Conservation (phyloP, 2,113 vertebrate genomes). For the Trematocara unimaculatum region DNA sequence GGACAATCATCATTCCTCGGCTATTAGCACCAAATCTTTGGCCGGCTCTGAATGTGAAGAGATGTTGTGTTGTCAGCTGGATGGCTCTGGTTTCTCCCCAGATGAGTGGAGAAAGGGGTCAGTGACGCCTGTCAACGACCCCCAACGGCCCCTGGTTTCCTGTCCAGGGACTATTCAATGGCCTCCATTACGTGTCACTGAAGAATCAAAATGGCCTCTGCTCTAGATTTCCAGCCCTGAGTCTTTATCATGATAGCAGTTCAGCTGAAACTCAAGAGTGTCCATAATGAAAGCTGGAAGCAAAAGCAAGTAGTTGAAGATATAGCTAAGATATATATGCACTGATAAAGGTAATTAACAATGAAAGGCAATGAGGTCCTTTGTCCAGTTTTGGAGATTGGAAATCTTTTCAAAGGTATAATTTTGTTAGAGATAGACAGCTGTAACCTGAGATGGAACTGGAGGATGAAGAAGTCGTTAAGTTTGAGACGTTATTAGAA, state of each 20-base stretch:
- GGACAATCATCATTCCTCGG: conserved; percentile 54
- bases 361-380: conserved; percentile 43
- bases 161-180: conserved; percentile 55
- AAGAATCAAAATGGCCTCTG: conserved; percentile 62
- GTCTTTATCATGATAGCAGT: conserved; percentile 47
- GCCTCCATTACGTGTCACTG: conserved; percentile 56
- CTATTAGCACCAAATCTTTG: conserved; percentile 56
- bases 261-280: conserved; percentile 58
- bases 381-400: conserved; percentile 27
- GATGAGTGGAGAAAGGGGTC: conserved; percentile 58
- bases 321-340: conserved; percentile 45
- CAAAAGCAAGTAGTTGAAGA: conserved; percentile 37
- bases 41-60: conserved; percentile 34
- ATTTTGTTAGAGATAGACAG: conserved; percentile 39
- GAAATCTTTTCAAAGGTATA: conserved; percentile 20
- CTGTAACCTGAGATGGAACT: conserved; percentile 38
- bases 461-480: not conserved
- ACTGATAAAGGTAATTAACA: conserved; percentile 47
- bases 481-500: not conserved
- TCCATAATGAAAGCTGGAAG: conserved; percentile 47
- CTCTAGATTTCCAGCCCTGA: conserved; percentile 34
- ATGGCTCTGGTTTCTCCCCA: conserved; percentile 52
- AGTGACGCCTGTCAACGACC: conserved; percentile 57
- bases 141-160: conserved; percentile 53
- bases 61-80: conserved; percentile 64